Evolutionary conservation across 2,113 vertebrate genomes (phyloP).

Genomic region (Sinocyclocheilus rhinocerous): DNA sequence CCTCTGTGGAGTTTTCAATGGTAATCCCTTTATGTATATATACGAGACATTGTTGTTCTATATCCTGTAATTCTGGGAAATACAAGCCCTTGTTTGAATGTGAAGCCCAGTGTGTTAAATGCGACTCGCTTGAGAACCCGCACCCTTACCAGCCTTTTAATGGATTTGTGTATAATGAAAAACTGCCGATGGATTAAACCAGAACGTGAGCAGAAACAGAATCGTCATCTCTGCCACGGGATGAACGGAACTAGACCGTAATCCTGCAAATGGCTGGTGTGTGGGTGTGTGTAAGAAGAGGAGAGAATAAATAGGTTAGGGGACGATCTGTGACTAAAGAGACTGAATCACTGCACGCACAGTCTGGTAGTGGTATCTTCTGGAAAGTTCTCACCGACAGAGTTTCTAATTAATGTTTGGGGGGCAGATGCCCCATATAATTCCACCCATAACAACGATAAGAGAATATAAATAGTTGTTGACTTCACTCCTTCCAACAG

Average conservation of each 20-base stretch:
- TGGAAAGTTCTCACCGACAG: not conserved
- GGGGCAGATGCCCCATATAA: not conserved
- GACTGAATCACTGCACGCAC: not conserved
- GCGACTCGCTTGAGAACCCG: not conserved
- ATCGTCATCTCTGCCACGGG: not conserved
- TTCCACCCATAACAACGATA: slow-evolving; percentile 26
- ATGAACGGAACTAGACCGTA: slow-evolving; percentile 15
- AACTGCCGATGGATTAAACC: slow-evolving; percentile 49
- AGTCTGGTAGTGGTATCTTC: not conserved
- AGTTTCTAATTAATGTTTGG: slow-evolving; percentile 10
- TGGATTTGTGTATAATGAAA: slow-evolving; percentile 50
- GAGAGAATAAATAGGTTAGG: not conserved
- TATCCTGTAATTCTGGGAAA: slow-evolving; percentile 12
- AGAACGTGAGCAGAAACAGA: slow-evolving; percentile 42
- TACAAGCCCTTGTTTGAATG: slow-evolving; percentile 1
- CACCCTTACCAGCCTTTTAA: slow-evolving; percentile 50
- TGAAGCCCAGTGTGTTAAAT: not conserved
- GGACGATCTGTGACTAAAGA: not conserved
- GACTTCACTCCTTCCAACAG: slow-evolving; percentile 16
- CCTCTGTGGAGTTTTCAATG: slow-evolving; percentile 16
- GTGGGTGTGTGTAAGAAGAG: not conserved
- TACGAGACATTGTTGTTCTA: not conserved
- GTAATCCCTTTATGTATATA: slow-evolving; percentile 24
- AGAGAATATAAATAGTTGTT: slow-evolving; percentile 17
- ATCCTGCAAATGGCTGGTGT: slow-evolving; percentile 48